Percentiles rank a stretch among this genome's conserved stretches.
Evolutionary conservation across 2,888 invertebrate genomes (phyloP).

Genomic region (Lithodes maja): DNA sequence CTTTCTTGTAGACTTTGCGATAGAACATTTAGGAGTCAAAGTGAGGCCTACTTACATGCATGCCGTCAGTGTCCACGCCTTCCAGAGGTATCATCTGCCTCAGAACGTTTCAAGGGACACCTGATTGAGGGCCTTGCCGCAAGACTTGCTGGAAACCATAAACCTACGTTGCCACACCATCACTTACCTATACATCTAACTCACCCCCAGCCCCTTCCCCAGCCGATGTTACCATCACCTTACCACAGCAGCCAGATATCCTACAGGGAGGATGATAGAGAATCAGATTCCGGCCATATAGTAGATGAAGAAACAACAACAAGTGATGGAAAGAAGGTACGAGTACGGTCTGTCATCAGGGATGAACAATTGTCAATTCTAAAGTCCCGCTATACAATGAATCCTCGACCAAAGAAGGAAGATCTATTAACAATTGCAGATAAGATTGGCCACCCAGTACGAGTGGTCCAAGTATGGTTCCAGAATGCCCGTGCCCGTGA

Average conservation of each 20-base stretch:
- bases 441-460: constrained; percentile 79
- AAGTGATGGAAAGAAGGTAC: constrained; percentile 74
- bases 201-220: not conserved
- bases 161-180: constrained; percentile 18
- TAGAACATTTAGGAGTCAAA: constrained; percentile 43
- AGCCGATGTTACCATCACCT: constrained; percentile 36
- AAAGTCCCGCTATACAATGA: constrained; percentile 90
- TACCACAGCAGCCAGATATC: constrained; percentile 73
- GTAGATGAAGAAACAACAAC: constrained; percentile 73
- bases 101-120: constrained; percentile 63
- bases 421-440: constrained; percentile 93
- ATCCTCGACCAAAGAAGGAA: constrained; percentile 95
- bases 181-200: not conserved
- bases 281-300: constrained; percentile 64
- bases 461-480: constrained; percentile 91
- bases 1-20: constrained; percentile 65
- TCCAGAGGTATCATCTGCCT: constrained; percentile 74
- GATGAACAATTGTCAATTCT: constrained; percentile 94
- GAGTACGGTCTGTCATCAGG: constrained; percentile 94
- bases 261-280: constrained; percentile 76
- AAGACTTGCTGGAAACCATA: constrained; percentile 54
- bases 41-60: constrained; percentile 59
- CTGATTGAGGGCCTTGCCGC: constrained; percentile 70
- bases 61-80: constrained; percentile 61
- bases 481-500: constrained; percentile 95